A percentile compares a stretch with the other conserved stretches of the same genome.
Evolutionary conservation across 2,888 invertebrate genomes (phyloP).

Genomic region (Melanotus villosus): DNA sequence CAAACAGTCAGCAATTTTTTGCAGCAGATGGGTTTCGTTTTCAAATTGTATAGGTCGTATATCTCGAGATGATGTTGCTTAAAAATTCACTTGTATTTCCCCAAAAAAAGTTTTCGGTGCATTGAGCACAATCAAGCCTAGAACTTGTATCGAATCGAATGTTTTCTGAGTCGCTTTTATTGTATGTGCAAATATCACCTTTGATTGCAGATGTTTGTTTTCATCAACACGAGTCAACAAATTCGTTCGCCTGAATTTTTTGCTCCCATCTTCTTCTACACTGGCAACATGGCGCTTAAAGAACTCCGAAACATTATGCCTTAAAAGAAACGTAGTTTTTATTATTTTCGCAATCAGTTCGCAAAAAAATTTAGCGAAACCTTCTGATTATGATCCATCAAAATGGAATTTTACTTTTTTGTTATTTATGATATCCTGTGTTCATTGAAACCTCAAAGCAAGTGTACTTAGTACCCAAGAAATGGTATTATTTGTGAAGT

Average conservation of each 20-base stretch:
- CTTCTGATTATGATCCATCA: too few species aligned
- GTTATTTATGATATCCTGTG: too few species aligned
- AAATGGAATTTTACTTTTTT: too few species aligned
- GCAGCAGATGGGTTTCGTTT: not conserved
- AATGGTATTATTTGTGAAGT: too few species aligned
- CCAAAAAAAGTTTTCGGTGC: slow-evolving; percentile 23
- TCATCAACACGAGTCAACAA: slow-evolving; percentile 48
- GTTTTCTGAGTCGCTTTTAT: slow-evolving; percentile 36
- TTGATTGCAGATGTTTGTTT: slow-evolving; percentile 43
- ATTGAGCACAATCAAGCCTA: slow-evolving; percentile 35
- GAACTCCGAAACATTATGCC: too few species aligned
- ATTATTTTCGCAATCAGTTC: too few species aligned
- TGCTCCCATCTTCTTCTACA: too few species aligned
- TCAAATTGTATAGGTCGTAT: not conserved
- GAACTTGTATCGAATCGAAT: slow-evolving; percentile 40
- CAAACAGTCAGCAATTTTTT: not conserved
- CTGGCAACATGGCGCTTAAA: not conserved
- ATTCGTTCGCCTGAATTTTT: slow-evolving; percentile 34
- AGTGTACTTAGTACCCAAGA: too few species aligned
- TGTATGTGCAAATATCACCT: slow-evolving; percentile 39
- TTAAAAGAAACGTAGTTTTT: too few species aligned
- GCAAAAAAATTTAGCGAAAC: too few species aligned
- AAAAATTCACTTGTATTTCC: not conserved
- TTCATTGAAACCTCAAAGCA: too few species aligned
- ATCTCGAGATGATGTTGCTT: not conserved